phyloP scores from a whole-genome alignment of 1,140 invertebrate species.

The Drosophila arawakana region DNA sequence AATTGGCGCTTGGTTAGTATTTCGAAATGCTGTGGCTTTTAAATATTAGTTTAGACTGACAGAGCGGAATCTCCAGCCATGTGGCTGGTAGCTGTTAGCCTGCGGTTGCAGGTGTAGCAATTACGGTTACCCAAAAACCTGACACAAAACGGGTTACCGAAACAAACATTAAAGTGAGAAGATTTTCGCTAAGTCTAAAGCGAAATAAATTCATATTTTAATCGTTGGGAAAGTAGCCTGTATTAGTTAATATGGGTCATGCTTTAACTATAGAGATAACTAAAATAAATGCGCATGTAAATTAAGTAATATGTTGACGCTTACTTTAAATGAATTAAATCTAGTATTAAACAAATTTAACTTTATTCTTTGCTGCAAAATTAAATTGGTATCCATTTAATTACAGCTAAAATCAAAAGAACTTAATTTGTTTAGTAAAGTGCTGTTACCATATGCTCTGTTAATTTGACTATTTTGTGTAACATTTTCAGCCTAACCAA shows the following conservation, averaged over 20 bases:
- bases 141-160: slow-evolving; percentile 20
- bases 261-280: background rate
- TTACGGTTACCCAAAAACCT: slow-evolving; percentile 21
- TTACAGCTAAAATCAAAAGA: background rate
- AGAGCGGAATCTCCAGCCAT: slow-evolving; percentile 24
- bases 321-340: no score
- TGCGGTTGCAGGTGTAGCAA: slow-evolving; percentile 39
- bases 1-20: slow-evolving; percentile 66
- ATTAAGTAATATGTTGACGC: no score
- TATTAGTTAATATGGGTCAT: background rate
- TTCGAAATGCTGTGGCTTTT: slow-evolving; percentile 57
- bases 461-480: background rate
- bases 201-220: background rate
- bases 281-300: no score
- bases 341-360: no score
- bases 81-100: slow-evolving; percentile 41
- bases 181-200: slow-evolving; percentile 7
- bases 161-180: slow-evolving; percentile 25
- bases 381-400: background rate
- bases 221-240: background rate
- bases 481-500: background rate
- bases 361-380: background rate
- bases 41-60: slow-evolving; percentile 54
- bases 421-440: background rate
- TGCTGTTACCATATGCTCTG: background rate